These are phyloP conservation scores for Agrypnia vestita DNA, from an alignment of 1,140 invertebrate genomes.

Conservation along the genomic window DNA sequence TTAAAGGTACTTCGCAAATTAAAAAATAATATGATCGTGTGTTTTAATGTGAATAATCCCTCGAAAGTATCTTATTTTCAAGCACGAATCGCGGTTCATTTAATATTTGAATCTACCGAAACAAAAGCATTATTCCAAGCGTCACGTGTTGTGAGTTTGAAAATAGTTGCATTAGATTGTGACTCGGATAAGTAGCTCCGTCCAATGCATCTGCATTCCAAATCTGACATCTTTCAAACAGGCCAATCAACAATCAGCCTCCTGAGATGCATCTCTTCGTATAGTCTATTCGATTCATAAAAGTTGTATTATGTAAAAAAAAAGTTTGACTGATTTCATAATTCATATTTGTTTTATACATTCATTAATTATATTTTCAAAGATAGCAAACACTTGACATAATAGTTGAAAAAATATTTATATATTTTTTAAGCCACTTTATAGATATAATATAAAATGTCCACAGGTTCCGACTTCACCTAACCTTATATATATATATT, in stretches of 20 bases:
- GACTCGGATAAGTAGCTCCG: constrained; percentile 30
- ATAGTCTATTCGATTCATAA: constrained; percentile 3
- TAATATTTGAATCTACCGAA: neutral
- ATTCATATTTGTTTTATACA: neutral
- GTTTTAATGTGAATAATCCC: neutral
- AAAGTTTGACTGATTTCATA: no score
- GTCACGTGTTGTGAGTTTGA: constrained; percentile 13
- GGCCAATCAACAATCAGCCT: constrained; percentile 50
- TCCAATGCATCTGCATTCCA: constrained; percentile 53
- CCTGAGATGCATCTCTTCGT: neutral
- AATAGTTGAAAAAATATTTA: no score
- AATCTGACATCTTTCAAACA: constrained; percentile 57
- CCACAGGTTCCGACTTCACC: no score
- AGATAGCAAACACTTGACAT: no score
- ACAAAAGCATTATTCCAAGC: constrained; percentile 43
- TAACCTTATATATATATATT: no score
- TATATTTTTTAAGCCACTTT: no score
- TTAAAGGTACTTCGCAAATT: neutral
- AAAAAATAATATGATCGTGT: neutral
- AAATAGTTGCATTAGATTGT: constrained; percentile 36
- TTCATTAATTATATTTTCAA: neutral
- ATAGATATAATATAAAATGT: no score
- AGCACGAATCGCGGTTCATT: neutral
- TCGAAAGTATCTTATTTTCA: neutral
- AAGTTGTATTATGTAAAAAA: neutral